Base-by-base conservation (phyloP, 2,888 invertebrate species). In the Eledone cirrhosa region DNA sequence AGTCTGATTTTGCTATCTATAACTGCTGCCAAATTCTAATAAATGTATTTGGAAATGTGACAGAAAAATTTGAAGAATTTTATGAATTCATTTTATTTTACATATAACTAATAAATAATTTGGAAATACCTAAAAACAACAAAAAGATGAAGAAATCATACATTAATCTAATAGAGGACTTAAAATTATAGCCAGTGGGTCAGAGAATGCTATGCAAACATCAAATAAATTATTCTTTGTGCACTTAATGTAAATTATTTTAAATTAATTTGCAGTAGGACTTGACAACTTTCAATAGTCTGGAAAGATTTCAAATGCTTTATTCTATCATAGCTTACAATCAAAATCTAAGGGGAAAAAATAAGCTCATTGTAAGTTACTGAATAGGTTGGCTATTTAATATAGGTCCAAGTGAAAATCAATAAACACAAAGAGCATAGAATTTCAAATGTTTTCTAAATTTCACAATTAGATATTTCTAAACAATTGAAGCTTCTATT, bases 211-310 rank as follows among this genome's bases (percentile, higher is more conserved):
- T n/a, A 72, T 31, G 72, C 72, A 72, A 72, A 72, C 72, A 72
- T 72, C 72, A 72, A 72, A 72, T 72, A 72, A 72, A 72, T 72
- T 72, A 72, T 72, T 72, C 72, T 72, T 41, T 72, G 72, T 72
- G 72, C 41, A 41, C 41, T 72, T 41, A 72, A 72, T 72, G 72
- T 72, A 72, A 72, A 72, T 72, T 72, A 72, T 72, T 31, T 72
- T 33, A 72, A 72, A 72, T 72, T 72, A 72, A 72, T 72, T 72
- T 72, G 72, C 72, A 72, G 72, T 41, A 72, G 22, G 27, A 41
- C n/a, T 41, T 72, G 72, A 72, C 72, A 72, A 33, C 41, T 72
- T 72, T 72, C 72, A 72, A 19, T 24, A 72, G 72, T 31, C 72
- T 41, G 11, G 33, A 41, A n/a, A 72, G 72, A 72, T 72, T 72